These are phyloP conservation scores for Bombus breviceps DNA, from an alignment of 1,140 invertebrate species.

Conservation along the genomic window DNA sequence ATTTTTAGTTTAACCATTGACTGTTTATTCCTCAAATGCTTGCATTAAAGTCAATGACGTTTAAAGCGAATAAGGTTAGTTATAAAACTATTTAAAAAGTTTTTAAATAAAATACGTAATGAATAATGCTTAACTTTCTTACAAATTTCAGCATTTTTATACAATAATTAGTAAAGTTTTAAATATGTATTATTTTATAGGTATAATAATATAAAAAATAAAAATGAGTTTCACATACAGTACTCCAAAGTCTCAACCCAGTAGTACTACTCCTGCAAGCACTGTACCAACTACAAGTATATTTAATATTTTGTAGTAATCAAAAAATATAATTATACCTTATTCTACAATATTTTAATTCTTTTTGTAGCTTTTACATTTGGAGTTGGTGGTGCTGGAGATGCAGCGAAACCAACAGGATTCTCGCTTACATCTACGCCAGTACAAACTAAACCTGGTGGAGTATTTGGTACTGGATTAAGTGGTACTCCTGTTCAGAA, in stretches of 20 bases:
- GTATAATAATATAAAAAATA: slow-evolving; percentile 48
- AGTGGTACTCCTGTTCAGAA: slow-evolving; percentile 27
- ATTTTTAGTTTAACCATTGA: neutral
- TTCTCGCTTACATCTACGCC: slow-evolving; percentile 41
- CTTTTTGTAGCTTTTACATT: slow-evolving; percentile 33
- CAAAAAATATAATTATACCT: neutral
- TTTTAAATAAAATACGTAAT: neutral
- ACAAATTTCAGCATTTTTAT: neutral
- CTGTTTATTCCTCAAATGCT: too few species aligned
- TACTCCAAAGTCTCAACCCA: slow-evolving; percentile 72
- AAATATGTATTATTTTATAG: neutral
- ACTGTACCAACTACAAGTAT: slow-evolving; percentile 73
- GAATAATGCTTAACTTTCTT: neutral
- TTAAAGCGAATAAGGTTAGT: neutral
- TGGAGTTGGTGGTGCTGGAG: slow-evolving; percentile 55
- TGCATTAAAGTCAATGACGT: neutral
- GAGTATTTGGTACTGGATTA: slow-evolving; percentile 35
- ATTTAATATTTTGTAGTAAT: slow-evolving; percentile 37
- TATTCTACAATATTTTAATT: neutral
- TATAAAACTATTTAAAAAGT: neutral
- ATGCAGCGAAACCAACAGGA: slow-evolving; percentile 55
- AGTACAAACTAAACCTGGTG: slow-evolving; percentile 41
- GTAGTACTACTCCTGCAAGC: slow-evolving; percentile 60
- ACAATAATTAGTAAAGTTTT: neutral
- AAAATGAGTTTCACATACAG: slow-evolving; percentile 75